Evolutionary conservation across 2,888 invertebrate genomes (phyloP).

Genomic region (Tipula vernalis): DNA sequence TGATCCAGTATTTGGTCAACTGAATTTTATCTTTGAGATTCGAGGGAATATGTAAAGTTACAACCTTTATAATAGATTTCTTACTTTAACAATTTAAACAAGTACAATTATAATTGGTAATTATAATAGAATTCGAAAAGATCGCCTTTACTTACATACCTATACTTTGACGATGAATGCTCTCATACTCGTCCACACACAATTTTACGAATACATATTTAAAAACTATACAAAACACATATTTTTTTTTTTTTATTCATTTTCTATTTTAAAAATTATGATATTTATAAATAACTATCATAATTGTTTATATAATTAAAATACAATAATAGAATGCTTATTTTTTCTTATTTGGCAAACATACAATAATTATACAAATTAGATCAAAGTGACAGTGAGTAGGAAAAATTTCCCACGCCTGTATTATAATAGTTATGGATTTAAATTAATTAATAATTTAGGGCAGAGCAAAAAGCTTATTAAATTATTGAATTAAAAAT

Average conservation of each 20-base stretch:
- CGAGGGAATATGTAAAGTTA: too few species aligned
- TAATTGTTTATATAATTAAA: conserved; percentile 4
- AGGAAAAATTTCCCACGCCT: background rate
- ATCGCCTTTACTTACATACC: too few species aligned
- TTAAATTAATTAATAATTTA: background rate
- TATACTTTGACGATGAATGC: too few species aligned
- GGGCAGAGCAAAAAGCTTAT: background rate
- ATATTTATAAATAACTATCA: background rate
- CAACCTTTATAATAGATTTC: too few species aligned
- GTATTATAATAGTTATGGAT: background rate
- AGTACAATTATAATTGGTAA: too few species aligned
- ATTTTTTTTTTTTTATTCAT: background rate
- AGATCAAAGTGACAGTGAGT: background rate
- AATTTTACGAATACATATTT: background rate
- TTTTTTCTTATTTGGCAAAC: background rate
- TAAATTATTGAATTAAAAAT: background rate
- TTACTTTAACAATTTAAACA: too few species aligned
- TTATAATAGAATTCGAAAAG: too few species aligned
- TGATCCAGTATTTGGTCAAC: too few species aligned
- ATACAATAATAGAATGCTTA: background rate
- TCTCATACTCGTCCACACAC: background rate
- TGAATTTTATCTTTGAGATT: too few species aligned
- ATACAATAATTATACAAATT: background rate
- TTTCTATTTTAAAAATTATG: background rate
- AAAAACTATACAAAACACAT: background rate